Conservation (phyloP, 2,888 invertebrate genomes). For the Pterostichus madidus region DNA sequence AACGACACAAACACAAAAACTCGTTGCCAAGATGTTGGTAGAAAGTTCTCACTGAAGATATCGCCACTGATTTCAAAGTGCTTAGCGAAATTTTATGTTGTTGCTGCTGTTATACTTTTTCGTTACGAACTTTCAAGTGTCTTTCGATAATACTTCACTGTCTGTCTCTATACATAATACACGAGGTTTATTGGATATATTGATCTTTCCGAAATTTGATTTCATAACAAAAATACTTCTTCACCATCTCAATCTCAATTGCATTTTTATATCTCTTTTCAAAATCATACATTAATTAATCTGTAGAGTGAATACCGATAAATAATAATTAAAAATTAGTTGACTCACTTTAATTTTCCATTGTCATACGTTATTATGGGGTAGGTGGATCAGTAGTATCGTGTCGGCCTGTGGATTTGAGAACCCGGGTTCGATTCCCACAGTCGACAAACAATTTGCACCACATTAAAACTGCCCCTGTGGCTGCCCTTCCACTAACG, state of each 20-base stretch:
- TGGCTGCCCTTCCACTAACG: too few relatives aligned
- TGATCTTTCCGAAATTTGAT: conserved; percentile 21
- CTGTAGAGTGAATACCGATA: too few relatives aligned
- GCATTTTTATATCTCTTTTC: not conserved
- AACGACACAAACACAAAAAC: conserved; percentile 73
- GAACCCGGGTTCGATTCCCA: too few relatives aligned
- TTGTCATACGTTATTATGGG: too few relatives aligned
- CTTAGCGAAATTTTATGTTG: conserved; percentile 56
- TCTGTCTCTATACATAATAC: conserved; percentile 39
- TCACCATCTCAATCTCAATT: not conserved
- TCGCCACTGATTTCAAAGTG: conserved; percentile 49
- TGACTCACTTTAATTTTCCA: too few relatives aligned
- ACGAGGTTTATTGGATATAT: conserved; percentile 42
- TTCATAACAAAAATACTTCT: conserved; percentile 5
- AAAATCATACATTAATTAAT: too few relatives aligned
- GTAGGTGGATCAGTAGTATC: too few relatives aligned
- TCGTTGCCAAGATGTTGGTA: conserved; percentile 71
- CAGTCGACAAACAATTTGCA: too few relatives aligned
- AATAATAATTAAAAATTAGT: too few relatives aligned
- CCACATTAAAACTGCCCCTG: too few relatives aligned
- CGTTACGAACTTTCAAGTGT: conserved; percentile 27
- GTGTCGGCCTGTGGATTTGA: too few relatives aligned
- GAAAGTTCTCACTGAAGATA: conserved; percentile 67
- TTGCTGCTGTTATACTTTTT: conserved; percentile 45
- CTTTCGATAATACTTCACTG: conserved; percentile 40